A percentile compares a stretch with the other conserved stretches of the same genome.
These are phyloP conservation scores for Grus americana DNA, from an alignment of 2,113 vertebrate species.

Conservation along the genomic window DNA sequence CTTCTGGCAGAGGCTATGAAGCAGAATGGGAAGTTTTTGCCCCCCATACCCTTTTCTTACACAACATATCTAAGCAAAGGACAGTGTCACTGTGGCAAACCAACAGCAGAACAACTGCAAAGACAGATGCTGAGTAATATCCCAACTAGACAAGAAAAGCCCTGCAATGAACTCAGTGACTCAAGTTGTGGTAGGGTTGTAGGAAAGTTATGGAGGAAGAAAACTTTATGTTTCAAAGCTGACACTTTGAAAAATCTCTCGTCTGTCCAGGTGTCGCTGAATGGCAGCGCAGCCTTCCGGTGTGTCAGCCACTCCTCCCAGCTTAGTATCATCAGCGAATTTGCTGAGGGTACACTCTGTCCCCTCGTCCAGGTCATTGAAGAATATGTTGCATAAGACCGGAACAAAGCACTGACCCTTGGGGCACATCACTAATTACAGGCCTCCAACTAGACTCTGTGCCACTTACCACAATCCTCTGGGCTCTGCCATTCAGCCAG, in stretches of 20 bases:
- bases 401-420: too few relatives aligned
- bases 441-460: too few relatives aligned
- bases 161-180: not conserved
- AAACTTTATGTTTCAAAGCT: not conserved
- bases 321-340: too few relatives aligned
- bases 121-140: not conserved
- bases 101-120: not conserved
- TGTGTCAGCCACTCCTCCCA: too few relatives aligned
- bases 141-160: not conserved
- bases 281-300: too few relatives aligned
- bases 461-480: too few relatives aligned
- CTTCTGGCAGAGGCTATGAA: not conserved
- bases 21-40: not conserved
- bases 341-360: too few relatives aligned
- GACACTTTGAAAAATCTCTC: not conserved
- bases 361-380: too few relatives aligned
- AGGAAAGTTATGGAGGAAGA: not conserved
- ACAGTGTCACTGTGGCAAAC: not conserved
- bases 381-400: too few relatives aligned
- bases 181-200: not conserved
- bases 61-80: not conserved
- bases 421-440: too few relatives aligned
- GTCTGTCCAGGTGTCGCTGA: too few relatives aligned
- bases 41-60: not conserved
- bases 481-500: too few relatives aligned